Evolutionary conservation across 1,140 invertebrate species (phyloP).

Genomic region (Stegodyphus dumicola): DNA sequence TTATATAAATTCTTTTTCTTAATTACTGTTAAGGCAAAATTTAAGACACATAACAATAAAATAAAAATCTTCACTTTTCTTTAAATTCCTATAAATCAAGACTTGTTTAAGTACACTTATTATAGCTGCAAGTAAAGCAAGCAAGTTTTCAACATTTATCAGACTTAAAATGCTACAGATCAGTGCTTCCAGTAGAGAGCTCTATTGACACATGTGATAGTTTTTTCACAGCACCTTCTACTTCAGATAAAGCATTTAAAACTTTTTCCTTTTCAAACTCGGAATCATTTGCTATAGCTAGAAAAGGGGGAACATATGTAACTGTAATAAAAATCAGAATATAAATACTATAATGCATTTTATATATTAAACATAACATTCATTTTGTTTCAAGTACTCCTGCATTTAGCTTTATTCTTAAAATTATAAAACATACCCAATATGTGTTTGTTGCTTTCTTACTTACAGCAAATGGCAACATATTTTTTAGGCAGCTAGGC

Average conservation of each 20-base stretch:
- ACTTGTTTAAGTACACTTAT: background rate
- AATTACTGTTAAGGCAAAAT: background rate
- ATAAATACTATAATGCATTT: slow-evolving; percentile 1
- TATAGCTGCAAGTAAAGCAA: background rate
- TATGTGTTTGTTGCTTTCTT: too few species aligned
- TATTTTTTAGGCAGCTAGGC: too few species aligned
- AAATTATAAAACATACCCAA: too few species aligned
- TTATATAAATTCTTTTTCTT: too few species aligned
- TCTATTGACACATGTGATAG: slow-evolving; percentile 41
- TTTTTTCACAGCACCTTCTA: slow-evolving; percentile 43
- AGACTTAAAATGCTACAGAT: slow-evolving; percentile 6
- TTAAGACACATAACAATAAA: background rate
- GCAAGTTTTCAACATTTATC: background rate
- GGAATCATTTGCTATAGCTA: slow-evolving; percentile 14
- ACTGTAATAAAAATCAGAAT: background rate
- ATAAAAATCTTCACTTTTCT: background rate
- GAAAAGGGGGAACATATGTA: background rate
- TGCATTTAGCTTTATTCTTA: too few species aligned
- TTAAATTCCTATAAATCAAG: background rate
- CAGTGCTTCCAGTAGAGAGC: slow-evolving; percentile 52
- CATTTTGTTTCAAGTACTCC: too few species aligned
- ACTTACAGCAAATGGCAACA: too few species aligned
- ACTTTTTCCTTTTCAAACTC: slow-evolving; percentile 21
- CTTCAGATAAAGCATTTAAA: slow-evolving; percentile 25
- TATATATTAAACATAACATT: too few species aligned